These are phyloP conservation scores for Perccottus glenii DNA, from an alignment of 2,113 vertebrate genomes.

Conservation along the genomic window DNA sequence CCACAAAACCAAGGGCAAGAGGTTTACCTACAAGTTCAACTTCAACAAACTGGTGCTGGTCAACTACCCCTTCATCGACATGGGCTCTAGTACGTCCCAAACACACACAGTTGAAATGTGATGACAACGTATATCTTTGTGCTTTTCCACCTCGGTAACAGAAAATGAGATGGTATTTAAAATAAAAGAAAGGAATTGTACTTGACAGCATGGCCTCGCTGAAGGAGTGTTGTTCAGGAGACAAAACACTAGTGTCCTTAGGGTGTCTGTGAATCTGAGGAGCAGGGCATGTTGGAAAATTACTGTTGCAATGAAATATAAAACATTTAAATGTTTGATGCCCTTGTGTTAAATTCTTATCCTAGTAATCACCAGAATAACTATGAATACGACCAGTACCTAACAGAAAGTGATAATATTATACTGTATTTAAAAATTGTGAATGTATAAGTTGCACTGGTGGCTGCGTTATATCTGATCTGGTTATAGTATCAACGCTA, in stretches of 20 bases:
- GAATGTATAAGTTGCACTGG: no score
- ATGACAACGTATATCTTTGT: background rate
- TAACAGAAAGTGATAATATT: no score
- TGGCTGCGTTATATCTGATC: no score
- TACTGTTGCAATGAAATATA: no score
- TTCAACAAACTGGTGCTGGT: conserved; percentile 94
- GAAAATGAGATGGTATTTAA: background rate
- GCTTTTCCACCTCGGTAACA: background rate
- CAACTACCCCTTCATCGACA: conserved; percentile 92
- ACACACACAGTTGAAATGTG: no score
- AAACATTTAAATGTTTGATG: background rate
- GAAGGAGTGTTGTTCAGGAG: background rate
- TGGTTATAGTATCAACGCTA: no score
- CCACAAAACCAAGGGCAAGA: conserved; percentile 93
- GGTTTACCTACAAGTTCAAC: conserved; percentile 96
- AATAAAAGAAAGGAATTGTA: background rate
- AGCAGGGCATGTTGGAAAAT: background rate
- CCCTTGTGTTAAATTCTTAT: no score
- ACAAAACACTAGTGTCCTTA: background rate
- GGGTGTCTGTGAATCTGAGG: background rate
- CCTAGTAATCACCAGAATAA: no score
- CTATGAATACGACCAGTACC: no score
- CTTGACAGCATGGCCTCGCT: background rate
- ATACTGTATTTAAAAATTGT: no score
- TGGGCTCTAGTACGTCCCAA: conserved; percentile 78